Evolutionary conservation across 2,888 invertebrate genomes (phyloP), one percentile per base, ranked within the genome.

Genomic region (Ophioninae sp.): DNA sequence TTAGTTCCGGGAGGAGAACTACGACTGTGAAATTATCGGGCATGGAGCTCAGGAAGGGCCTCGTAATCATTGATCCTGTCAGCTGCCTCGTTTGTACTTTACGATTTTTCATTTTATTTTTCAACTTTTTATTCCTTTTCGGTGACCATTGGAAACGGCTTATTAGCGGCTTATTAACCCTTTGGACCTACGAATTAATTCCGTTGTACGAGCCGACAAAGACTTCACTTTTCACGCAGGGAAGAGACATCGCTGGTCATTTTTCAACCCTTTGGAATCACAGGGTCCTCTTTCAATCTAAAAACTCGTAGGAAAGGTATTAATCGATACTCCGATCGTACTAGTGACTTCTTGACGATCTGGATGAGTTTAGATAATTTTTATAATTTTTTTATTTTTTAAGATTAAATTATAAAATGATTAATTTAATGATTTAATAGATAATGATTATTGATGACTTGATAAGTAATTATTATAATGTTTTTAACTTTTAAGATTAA

Each of bases 161-260:
- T 79, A 83, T 83, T 79, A 75, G 71, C 65, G 79, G 58, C 75
- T 67, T 63, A 22, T 82, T 82, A 78, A 81, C 68, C 68, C 78
- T 74, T 78, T 78, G 61, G 39, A 44, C 41, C 77, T 67, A 68
- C 67, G 59, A 61, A 61, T 61, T 72, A 73, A 81, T 77, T 51
- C 51, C 61, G 17, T 51, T 51, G 10, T 44, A 72, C 44, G 23
- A 6, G 39, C 58, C 72, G 67, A 30, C 44, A 41, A 65, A 67
- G 65, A 72, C 69, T 6, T 22, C 39, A 61, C 51, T 63, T 13
- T 64, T 64, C 63, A 59, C 30, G 63, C 63, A 23, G 17, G 51
- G 9, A 51, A 17, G 23, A 51, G 67, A 51, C 68, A 17, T 22
- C 6, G 37, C 37, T 30, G 30, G 20, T 67, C n/a, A 13, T 51